phyloP scores from a whole-genome alignment of 2,113 vertebrate species.

The Myxocyprinus asiaticus region DNA sequence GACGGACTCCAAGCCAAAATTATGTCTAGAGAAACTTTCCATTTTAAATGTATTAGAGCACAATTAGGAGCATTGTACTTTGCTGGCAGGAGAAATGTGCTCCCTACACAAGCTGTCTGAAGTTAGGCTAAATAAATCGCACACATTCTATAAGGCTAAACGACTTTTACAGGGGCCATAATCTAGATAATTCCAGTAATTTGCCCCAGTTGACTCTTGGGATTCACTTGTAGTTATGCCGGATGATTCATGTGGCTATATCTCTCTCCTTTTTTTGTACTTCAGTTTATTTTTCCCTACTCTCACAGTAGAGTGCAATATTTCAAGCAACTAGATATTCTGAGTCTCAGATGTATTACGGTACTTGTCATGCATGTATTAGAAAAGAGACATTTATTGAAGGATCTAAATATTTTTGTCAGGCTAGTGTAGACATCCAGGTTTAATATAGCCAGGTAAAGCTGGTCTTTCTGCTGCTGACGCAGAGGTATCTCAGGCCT shows the following conservation, averaged over 20 bases:
- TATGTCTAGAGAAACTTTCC: constrained; percentile 88
- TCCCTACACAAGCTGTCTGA: constrained; percentile 77
- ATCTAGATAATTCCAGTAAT: constrained; percentile 72
- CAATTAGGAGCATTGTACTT: constrained; percentile 94
- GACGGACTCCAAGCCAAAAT: constrained; percentile 87
- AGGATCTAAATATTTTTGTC: not conserved
- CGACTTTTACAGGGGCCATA: constrained; percentile 73
- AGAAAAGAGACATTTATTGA: not conserved
- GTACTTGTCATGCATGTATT: not conserved
- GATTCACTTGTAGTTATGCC: constrained; percentile 42
- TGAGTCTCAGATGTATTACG: not conserved
- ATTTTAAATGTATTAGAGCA: constrained; percentile 92
- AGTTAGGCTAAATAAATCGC: constrained; percentile 81
- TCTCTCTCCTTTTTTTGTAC: not conserved
- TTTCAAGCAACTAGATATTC: not conserved
- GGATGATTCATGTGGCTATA: constrained; percentile 29
- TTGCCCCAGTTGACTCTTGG: constrained; percentile 29
- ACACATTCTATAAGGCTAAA: constrained; percentile 80
- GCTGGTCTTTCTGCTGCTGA: constrained; percentile 68
- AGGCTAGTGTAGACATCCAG: not conserved
- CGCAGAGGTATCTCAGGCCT: no score
- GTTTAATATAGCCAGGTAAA: constrained; percentile 54
- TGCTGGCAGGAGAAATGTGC: constrained; percentile 76
- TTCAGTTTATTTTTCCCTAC: constrained; percentile 40
- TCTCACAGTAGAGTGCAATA: constrained; percentile 70